phyloP scores from a whole-genome alignment of 2,113 vertebrate genomes.

The Morone chrysops region DNA sequence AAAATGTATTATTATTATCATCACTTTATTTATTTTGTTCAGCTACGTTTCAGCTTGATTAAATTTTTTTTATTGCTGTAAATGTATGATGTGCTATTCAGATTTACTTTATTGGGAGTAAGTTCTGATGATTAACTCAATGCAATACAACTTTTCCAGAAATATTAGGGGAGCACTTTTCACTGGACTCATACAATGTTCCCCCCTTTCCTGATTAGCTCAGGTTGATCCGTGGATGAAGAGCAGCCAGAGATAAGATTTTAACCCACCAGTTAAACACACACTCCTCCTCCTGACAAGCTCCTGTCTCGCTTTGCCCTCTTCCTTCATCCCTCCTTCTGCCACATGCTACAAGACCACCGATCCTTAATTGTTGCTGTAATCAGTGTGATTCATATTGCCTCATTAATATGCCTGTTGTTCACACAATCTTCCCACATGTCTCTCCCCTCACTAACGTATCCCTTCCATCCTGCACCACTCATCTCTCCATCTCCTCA shows the following conservation, averaged over 20 bases:
- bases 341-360: slow-evolving; percentile 71
- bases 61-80: no score
- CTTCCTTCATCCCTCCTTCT: slow-evolving; percentile 58
- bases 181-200: not conserved
- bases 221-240: not conserved
- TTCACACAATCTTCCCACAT: slow-evolving; percentile 77
- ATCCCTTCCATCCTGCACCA: slow-evolving; percentile 47
- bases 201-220: not conserved
- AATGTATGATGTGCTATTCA: no score
- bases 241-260: not conserved
- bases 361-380: slow-evolving; percentile 81
- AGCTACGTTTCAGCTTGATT: not conserved
- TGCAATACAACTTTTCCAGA: not conserved
- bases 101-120: no score
- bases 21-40: not conserved
- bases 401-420: slow-evolving; percentile 86
- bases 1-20: no score
- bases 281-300: slow-evolving; percentile 31
- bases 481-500: slow-evolving; percentile 52
- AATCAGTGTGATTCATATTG: slow-evolving; percentile 85
- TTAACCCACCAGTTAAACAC: slow-evolving; percentile 27
- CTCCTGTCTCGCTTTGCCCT: slow-evolving; percentile 45
- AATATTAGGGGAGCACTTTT: not conserved
- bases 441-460: slow-evolving; percentile 66
- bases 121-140: not conserved